Evolutionary conservation across 2,797 vertebrate genomes (phyloP).

Genomic region (Ctenochaetus hawaiiensis): DNA sequence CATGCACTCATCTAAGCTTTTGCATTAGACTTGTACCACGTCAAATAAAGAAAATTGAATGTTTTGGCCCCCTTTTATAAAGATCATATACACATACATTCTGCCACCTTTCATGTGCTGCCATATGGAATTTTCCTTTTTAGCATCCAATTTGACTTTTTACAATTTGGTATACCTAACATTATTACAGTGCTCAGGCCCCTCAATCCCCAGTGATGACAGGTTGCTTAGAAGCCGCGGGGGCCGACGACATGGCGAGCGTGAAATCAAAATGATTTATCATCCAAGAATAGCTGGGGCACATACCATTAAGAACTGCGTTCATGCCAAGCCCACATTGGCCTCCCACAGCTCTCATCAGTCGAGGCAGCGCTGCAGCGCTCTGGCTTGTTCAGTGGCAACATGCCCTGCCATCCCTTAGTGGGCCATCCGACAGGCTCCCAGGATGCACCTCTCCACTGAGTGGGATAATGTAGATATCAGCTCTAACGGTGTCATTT

Average conservation of each 20-base stretch:
- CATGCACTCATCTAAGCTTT: conserved; percentile 8
- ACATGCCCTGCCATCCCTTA: conserved; percentile 41
- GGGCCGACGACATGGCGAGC: conserved; percentile 52
- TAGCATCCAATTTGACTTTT: conserved; percentile 50
- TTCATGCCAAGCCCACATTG: conserved; percentile 69
- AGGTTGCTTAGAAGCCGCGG: conserved; percentile 59
- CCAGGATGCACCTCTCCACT: conserved; percentile 31
- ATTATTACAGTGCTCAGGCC: conserved; percentile 51
- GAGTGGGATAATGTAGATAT: neutral
- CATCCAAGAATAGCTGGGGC: conserved; percentile 69
- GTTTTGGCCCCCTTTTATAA: neutral
- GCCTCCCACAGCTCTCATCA: conserved; percentile 69
- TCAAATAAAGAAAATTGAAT: conserved; percentile 8
- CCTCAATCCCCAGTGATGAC: conserved; percentile 65
- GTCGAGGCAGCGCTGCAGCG: conserved; percentile 52
- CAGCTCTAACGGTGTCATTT: conserved; percentile 9
- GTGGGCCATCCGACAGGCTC: conserved; percentile 43
- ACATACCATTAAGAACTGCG: conserved; percentile 60
- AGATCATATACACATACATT: conserved; percentile 14
- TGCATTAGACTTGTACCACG: neutral
- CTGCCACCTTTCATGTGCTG: conserved; percentile 23
- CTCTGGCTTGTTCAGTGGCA: conserved; percentile 55
- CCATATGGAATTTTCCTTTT: conserved; percentile 36
- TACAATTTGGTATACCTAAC: conserved; percentile 56
- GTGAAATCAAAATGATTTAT: conserved; percentile 82